Evolutionary conservation across 2,888 invertebrate genomes (phyloP).

Genomic region (Synergus gifuensis): DNA sequence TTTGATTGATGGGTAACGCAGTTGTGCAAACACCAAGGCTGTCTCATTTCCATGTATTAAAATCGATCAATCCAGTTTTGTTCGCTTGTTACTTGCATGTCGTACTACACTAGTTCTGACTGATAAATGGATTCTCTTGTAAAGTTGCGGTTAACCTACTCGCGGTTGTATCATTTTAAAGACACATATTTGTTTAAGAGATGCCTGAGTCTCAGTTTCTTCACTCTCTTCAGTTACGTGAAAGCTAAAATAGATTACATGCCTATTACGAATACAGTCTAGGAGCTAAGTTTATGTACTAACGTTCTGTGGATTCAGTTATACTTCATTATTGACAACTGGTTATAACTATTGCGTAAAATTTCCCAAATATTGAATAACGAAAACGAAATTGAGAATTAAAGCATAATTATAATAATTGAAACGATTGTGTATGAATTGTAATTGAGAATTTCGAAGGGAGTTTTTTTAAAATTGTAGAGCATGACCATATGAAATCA

Average conservation of each 20-base stretch:
- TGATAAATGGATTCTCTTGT: conserved; percentile 24
- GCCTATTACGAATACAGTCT: conserved; percentile 13
- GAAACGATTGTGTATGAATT: not conserved
- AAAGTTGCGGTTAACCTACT: not conserved
- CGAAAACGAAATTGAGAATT: too few relatives aligned
- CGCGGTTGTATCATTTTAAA: not conserved
- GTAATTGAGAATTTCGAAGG: not conserved
- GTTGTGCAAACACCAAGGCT: conserved; percentile 11
- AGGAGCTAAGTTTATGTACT: not conserved
- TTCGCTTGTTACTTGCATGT: conserved; percentile 1
- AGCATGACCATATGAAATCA: not conserved
- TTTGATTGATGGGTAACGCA: conserved; percentile 1
- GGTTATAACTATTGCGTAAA: not conserved
- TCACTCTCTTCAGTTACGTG: conserved; percentile 24
- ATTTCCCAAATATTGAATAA: not conserved
- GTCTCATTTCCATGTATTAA: conserved; percentile 11
- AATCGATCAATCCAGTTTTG: conserved; percentile 18
- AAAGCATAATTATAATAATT: not conserved
- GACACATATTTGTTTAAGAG: conserved; percentile 21
- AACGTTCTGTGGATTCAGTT: not conserved
- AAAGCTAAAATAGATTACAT: conserved; percentile 30
- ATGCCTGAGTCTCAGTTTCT: conserved; percentile 6
- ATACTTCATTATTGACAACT: not conserved
- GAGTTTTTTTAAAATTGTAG: not conserved
- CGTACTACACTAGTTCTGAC: conserved; percentile 5